These are phyloP conservation scores for Tineola bisselliella DNA, from an alignment of 2,888 invertebrate genomes.

Conservation along the genomic window DNA sequence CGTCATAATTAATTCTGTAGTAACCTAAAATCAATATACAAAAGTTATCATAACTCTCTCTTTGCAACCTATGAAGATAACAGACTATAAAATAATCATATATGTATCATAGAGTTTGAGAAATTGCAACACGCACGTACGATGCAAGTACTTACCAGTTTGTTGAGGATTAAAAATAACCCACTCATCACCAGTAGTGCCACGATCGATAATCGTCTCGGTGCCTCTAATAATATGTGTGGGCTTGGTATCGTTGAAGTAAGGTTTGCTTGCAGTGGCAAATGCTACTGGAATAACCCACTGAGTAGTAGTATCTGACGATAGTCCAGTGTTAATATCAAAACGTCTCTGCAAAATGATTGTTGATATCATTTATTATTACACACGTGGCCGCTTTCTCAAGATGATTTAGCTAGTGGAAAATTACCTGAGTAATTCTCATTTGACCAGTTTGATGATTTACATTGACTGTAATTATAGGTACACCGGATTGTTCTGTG, in stretches of 20 bases:
- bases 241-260: constrained; percentile 52
- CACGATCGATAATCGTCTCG: constrained; percentile 36
- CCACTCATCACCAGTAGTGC: constrained; percentile 56
- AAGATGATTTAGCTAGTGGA: too few species aligned
- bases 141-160: constrained; percentile 49
- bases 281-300: constrained; percentile 57
- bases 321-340: constrained; percentile 49
- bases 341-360: constrained; percentile 50
- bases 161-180: constrained; percentile 70
- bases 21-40: constrained; percentile 53
- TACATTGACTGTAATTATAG: constrained; percentile 63
- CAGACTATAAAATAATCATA: too few species aligned
- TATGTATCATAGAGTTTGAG: too few species aligned
- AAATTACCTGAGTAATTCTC: constrained; percentile 51
- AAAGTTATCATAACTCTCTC: neutral
- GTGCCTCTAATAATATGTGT: constrained; percentile 37
- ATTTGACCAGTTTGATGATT: constrained; percentile 48
- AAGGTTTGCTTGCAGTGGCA: constrained; percentile 41
- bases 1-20: constrained; percentile 75
- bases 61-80: too few species aligned
- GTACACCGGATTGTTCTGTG: constrained; percentile 70
- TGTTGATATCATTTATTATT: neutral
- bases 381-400: too few species aligned
- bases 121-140: too few species aligned
- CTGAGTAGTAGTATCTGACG: constrained; percentile 23